Percentiles rank a stretch among this genome's conserved stretches.
phyloP scores from a whole-genome alignment of 2,113 vertebrate species.

The Siniperca knerii region DNA sequence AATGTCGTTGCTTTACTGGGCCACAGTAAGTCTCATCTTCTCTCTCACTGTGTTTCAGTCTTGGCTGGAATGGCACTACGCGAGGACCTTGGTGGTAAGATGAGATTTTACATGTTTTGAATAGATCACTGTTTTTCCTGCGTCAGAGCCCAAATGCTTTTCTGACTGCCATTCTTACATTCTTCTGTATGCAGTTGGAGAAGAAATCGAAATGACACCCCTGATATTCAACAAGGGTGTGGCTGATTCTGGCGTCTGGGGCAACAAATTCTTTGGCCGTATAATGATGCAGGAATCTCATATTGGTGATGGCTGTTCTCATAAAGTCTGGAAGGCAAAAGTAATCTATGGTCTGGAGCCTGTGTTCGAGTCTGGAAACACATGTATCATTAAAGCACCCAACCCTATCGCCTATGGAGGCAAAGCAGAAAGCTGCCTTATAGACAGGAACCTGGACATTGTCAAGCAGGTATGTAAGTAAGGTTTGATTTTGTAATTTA shows the following conservation, averaged over 20 bases:
- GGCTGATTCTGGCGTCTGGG: constrained; percentile 92
- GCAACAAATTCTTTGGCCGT: constrained; percentile 94
- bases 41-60: constrained; percentile 79
- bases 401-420: constrained; percentile 91
- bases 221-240: constrained; percentile 95
- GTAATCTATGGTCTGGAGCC: constrained; percentile 97
- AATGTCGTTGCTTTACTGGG: neutral
- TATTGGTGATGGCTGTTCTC: constrained; percentile 82
- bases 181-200: constrained; percentile 87
- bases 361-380: constrained; percentile 93
- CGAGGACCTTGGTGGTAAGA: constrained; percentile 93
- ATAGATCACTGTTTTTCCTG: neutral
- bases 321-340: constrained; percentile 91
- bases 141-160: neutral
- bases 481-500: neutral
- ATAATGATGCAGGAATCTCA: constrained; percentile 89
- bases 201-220: constrained; percentile 98
- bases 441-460: constrained; percentile 92
- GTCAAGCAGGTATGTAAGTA: constrained; percentile 89
- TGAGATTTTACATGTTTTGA: constrained; percentile 2
- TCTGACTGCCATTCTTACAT: neutral
- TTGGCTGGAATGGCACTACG: constrained; percentile 89
- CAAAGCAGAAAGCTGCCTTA: constrained; percentile 89
- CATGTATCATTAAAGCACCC: constrained; percentile 91
- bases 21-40: neutral